phyloP scores from a whole-genome alignment of 35 echinoderm and acorn worm genomes.

The Eucidaris tribuloides region DNA sequence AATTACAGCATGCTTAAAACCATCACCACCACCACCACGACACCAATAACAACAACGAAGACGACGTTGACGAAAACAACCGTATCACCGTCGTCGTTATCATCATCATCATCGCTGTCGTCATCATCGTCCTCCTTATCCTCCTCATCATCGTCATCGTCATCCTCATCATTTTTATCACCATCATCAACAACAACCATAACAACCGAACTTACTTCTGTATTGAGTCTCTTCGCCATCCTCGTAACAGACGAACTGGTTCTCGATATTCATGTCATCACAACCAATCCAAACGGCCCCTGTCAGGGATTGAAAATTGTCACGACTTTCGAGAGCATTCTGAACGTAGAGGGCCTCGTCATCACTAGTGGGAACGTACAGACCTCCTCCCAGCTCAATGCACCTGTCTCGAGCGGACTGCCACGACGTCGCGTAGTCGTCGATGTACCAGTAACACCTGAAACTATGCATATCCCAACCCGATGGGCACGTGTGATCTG shows the following conservation, averaged over 20 bases:
- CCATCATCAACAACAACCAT: no score
- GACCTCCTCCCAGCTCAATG: background rate
- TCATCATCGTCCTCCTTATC: no score
- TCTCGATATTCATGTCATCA: background rate
- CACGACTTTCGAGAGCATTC: background rate
- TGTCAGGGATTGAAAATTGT: background rate
- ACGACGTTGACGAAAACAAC: no score
- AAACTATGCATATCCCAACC: background rate
- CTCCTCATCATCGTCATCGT: no score
- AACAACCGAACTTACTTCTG: background rate
- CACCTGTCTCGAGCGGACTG: background rate
- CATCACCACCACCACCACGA: no score
- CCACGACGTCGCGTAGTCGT: background rate
- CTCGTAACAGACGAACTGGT: background rate
- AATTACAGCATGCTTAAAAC: no score
- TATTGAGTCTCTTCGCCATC: background rate
- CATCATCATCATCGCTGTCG: no score
- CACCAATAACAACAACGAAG: no score
- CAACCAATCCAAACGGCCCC: background rate
- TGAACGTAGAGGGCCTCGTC: background rate
- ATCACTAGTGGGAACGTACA: background rate
- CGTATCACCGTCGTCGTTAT: no score
- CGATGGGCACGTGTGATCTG: background rate
- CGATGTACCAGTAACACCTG: slow-evolving; percentile 5
- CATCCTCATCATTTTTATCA: no score